phyloP scores from a whole-genome alignment of 2,797 vertebrate species.

The Petrocephalus sullivani region DNA sequence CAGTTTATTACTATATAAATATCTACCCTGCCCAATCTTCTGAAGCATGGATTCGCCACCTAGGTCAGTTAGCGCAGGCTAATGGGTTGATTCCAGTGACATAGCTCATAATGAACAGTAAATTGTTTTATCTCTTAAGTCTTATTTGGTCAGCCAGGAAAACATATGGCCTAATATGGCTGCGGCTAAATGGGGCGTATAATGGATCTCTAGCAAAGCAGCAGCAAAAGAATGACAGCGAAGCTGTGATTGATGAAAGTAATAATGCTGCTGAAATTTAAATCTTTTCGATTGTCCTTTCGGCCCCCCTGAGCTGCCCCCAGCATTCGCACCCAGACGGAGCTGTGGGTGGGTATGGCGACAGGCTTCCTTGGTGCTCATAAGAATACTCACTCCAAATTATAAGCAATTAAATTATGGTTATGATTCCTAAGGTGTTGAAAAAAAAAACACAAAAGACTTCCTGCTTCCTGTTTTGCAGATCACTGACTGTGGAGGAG shows the following conservation, averaged over 20 bases:
- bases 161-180: slow-evolving; percentile 99
- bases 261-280: slow-evolving; percentile 99
- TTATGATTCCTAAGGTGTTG: neutral
- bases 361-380: neutral
- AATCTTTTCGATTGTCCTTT: slow-evolving; percentile 88
- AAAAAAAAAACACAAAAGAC: neutral
- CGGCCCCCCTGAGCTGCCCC: slow-evolving; percentile 59
- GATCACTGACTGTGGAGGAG: neutral
- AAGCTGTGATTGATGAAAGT: slow-evolving; percentile 99
- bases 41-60: slow-evolving; percentile 64
- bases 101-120: slow-evolving; percentile 99
- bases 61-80: slow-evolving; percentile 96
- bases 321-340: neutral
- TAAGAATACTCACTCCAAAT: neutral
- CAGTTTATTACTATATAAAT: slow-evolving; percentile 58
- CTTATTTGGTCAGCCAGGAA: slow-evolving; percentile 99
- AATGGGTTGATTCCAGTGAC: slow-evolving; percentile 99
- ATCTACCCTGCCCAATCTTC: slow-evolving; percentile 59
- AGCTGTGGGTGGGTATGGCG: neutral
- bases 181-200: slow-evolving; percentile 98
- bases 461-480: neutral
- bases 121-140: slow-evolving; percentile 99
- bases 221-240: slow-evolving; percentile 90
- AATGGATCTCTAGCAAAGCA: slow-evolving; percentile 99
- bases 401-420: neutral